Base-by-base conservation (phyloP, 2,888 invertebrate species). In the Drosophila peninsularis region DNA sequence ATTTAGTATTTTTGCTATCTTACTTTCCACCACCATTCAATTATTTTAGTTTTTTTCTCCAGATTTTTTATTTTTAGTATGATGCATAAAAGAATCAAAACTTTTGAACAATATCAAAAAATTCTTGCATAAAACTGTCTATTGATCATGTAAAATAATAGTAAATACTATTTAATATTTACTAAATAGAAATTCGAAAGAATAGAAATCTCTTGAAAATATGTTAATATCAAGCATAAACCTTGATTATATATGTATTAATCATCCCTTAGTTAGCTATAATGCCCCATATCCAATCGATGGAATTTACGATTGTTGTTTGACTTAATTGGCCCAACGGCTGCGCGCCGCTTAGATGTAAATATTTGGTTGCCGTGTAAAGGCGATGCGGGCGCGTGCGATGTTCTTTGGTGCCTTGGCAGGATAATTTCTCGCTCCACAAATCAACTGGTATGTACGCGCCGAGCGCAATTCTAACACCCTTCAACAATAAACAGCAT, bases 401-500 rank as follows among this genome's bases (percentile, higher is more conserved):
- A 77, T 84, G 83, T 68, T 85, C 83, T 67, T 85, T 82, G 80
- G 80, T 73, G 82, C 83, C 83, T 79, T 88, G 88, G 83, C 83
- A 89, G 85, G 88, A 90, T 90, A 88, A 88, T 90, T 90, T 88
- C 88, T 89, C 82, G 87, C 87, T 79, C 80, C 80, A 80, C 82
- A 79, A 82, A 81, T 82, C 77, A 79, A 79, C 78, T 77, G 75
- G 67, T 82, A 55, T 78, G 74, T 75, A 54, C 66, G 75, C 69
- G 60, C 64, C 69, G 89, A 89, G 91, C 83, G 83, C 91, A 90
- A 91, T 91, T 91, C 91, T 91, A 91, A 91, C 91, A 91, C 91
- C 91, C 91, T 90, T 91, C 91, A 91, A 91, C 91, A 91, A 91
- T 91, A 91, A 91, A 91, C 91, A 91, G 91, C 91, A 91, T 91